phyloP scores from a whole-genome alignment of 2,113 vertebrate genomes.

The Sceloporus undulatus region DNA sequence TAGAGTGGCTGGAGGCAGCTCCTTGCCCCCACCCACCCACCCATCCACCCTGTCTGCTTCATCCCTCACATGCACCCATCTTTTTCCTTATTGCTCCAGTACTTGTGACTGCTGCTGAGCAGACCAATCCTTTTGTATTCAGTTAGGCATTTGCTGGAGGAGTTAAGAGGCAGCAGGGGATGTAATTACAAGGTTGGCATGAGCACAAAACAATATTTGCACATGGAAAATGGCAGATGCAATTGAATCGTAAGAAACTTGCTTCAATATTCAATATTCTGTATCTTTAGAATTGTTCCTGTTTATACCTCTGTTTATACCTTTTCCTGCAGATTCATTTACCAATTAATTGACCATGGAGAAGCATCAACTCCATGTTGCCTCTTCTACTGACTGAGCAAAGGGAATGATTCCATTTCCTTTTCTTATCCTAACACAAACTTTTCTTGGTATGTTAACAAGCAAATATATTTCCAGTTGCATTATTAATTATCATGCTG shows the following conservation, averaged over 20 bases:
- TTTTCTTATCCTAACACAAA: neutral
- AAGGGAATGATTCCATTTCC: neutral
- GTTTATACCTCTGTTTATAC: neutral
- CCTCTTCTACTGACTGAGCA: neutral
- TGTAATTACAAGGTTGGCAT: neutral
- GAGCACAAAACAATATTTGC: neutral
- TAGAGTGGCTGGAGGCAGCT: too few species aligned
- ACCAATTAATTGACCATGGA: neutral
- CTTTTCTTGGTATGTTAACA: neutral
- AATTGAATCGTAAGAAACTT: neutral
- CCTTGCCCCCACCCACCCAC: too few species aligned
- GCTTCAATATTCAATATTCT: neutral
- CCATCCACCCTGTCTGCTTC: too few species aligned
- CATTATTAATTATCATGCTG: neutral
- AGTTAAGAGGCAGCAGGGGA: neutral
- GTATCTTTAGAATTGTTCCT: constrained; percentile 1
- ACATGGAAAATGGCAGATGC: neutral
- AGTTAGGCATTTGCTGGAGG: neutral
- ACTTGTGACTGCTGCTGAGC: neutral
- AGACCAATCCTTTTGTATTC: neutral
- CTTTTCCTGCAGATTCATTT: neutral
- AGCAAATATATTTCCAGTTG: neutral
- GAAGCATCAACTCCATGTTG: neutral
- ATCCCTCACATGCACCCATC: neutral
- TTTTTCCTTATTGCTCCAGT: neutral